A percentile compares a stretch with the other conserved stretches of the same genome.
phyloP scores from a whole-genome alignment of 2,113 vertebrate species.

The Cyrtonyx montezumae region DNA sequence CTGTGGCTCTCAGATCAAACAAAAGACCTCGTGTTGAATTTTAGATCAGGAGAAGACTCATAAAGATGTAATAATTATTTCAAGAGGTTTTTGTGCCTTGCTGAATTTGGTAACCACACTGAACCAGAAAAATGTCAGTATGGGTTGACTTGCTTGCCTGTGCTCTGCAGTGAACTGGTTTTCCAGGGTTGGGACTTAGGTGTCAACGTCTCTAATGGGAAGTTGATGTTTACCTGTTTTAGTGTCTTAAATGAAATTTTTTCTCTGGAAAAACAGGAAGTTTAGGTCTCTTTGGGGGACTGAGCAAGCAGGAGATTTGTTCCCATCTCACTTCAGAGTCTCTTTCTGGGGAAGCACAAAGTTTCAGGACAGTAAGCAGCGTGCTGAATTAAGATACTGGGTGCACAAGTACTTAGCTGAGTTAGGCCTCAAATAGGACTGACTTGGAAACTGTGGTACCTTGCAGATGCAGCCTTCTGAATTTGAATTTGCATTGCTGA shows the following conservation, averaged over 20 bases:
- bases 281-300: background rate
- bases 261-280: background rate
- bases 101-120: background rate
- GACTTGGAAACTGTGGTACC: background rate
- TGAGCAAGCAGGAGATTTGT: background rate
- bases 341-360: background rate
- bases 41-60: background rate
- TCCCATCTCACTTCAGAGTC: background rate
- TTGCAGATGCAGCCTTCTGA: background rate
- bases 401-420: background rate
- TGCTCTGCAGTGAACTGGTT: background rate
- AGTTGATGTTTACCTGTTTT: background rate
- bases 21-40: background rate
- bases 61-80: background rate
- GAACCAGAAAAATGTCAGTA: background rate
- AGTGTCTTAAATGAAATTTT: background rate
- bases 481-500: background rate
- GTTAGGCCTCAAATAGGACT: background rate
- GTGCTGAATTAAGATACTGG: background rate
- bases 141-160: rapidly evolving
- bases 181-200: background rate
- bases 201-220: background rate
- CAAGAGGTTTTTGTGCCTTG: background rate
- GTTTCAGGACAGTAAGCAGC: background rate
- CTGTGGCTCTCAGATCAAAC: background rate